Evolutionary conservation across 2,888 invertebrate species (phyloP), one percentile per base, ranked within the genome.

Genomic region (Drosophila differens): DNA sequence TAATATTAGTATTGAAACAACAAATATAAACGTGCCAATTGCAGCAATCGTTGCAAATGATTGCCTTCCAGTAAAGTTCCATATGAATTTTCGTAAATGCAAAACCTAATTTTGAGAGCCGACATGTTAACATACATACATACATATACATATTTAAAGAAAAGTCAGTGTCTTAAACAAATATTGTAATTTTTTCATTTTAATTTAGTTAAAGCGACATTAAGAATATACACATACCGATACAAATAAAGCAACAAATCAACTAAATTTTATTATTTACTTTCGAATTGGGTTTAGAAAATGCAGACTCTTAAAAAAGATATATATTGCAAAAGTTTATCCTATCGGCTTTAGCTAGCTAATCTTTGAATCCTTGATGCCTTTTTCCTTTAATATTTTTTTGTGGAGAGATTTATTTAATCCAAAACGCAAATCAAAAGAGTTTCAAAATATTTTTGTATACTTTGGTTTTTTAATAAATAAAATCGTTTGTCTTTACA

Each of bases 401-500:
- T 44, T 44, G 22, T 12, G 1, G 4, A 6, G 2, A 44, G n/a
- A n/a, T 49, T 47, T 14, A 33, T 52, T 30, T 10, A 57, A 32
- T 62, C 35, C 30, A 14, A 54, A 57, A n/a, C 22, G 39, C 16
- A n/a, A 35, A 19, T 37, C 16, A 33, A 66, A 49, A n/a, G 33
- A 37, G 35, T 30, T 39, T 14, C 2, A 35, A 53, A n/a, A 14
- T 51, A 41, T n/a, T 51, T 63, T 47, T 60, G 58, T 82, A 73
- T 83, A 85, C 90, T 90, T 90, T 87, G 90, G 90, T 89, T 84
- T 82, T 83, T 86, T 89, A 87, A 87, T 87, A 87, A 87, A 90
- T 87, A 89, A 83, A 85, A 78, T 90, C 77, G 70, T 76, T 76
- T 77, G 78, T 89, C 90, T 89, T 87, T 90, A 89, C 85, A 90